A percentile compares a stretch with the other conserved stretches of the same genome.
Evolutionary conservation across 2,113 vertebrate genomes (phyloP).

Genomic region (Neogale vison): DNA sequence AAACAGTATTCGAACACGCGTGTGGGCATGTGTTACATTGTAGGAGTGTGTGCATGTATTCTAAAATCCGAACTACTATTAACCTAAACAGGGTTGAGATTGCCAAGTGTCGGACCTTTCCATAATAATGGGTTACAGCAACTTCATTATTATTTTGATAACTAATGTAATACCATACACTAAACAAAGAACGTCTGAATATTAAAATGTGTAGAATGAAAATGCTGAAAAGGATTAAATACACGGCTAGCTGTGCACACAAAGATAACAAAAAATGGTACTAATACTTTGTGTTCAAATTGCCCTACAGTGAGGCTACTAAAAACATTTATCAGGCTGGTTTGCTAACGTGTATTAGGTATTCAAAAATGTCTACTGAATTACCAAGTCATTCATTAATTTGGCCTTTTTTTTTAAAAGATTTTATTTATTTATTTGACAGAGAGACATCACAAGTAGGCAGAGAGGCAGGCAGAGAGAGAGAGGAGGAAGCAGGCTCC

Average conservation of each 20-base stretch:
- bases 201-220: background rate
- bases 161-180: background rate
- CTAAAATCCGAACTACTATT: constrained; percentile 16
- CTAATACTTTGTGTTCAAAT: background rate
- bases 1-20: background rate
- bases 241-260: background rate
- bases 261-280: background rate
- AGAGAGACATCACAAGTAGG: too few species aligned
- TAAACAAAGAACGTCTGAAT: constrained; percentile 12
- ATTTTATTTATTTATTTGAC: too few species aligned
- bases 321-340: background rate
- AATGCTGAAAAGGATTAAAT: background rate
- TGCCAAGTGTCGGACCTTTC: background rate
- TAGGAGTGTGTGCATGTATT: background rate
- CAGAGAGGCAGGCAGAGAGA: too few species aligned
- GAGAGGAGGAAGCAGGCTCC: too few species aligned
- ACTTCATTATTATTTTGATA: constrained; percentile 30
- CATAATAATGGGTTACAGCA: background rate
- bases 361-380: constrained; percentile 29
- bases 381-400: background rate
- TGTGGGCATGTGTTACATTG: background rate
- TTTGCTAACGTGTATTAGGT: background rate
- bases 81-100: background rate
- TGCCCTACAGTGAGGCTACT: background rate
- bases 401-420: background rate